Evolutionary conservation across 1,140 invertebrate species (phyloP), one percentile per base, ranked within the genome.

Genomic region (Elysia chlorotica): DNA sequence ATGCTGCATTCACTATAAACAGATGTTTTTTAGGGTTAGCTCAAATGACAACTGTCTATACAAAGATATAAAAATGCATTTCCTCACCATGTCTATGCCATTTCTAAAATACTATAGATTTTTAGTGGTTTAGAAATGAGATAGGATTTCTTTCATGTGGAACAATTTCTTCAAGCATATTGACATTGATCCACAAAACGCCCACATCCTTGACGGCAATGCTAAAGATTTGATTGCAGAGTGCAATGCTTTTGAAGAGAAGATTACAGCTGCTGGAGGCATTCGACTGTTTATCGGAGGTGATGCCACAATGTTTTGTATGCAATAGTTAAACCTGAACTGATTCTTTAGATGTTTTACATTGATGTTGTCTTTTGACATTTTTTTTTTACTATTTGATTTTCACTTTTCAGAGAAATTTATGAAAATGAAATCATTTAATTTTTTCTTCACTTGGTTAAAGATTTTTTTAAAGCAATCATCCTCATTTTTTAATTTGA

Each of bases 141-240:
- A 59, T 25, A 21, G 28, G 17, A 21, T 59, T 87, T 95, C 94
- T 84, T 99, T 98, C 85, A 99, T 99, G 98, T 98, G 93, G 91
- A 92, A 98, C 83, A 98, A 98, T 87, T 98, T 99, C 87, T 98
- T 98, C 88, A 97, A 97, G 86, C 96, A 99, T 87, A 96, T 99
- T 83, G 97, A 99, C 87, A 99, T 99, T 79, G 90, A 95, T 71
- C 97, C 97, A 0, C 87, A 91, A 79, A 98, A 99, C 89, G 96
- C 92, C 31, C 93, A 99, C 85, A 93, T 99, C 80, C 89, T 99
- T 73, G 92, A 99, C 90, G 98, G 98, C 14, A 99, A 99, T 90
- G 96, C 96, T 19, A 1, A 87, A 0, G 92, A 99, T 89, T 88
- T 99, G 35, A 90, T 92, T 3, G 90, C 91, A 61, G 98, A 99